Evolutionary conservation across 2,113 vertebrate genomes (phyloP).

Genomic region (Herpailurus yagouaroundi): DNA sequence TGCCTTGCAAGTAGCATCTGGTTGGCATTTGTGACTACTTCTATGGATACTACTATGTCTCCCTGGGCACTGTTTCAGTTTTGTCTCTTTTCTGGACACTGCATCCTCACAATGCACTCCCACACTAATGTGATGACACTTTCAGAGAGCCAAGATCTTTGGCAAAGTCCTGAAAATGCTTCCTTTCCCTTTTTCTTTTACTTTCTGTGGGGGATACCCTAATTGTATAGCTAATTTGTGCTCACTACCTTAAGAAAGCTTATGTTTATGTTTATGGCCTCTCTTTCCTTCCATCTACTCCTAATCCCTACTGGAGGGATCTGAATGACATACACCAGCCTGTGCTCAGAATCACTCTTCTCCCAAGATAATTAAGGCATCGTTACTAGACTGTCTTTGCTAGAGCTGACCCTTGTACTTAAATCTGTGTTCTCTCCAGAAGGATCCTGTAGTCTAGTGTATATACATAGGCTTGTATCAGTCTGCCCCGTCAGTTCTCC

Average conservation of each 20-base stretch:
- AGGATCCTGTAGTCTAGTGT: background rate
- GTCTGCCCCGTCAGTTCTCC: background rate
- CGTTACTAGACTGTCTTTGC: background rate
- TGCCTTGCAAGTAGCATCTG: background rate
- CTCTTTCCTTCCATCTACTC: background rate
- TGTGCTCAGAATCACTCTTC: background rate
- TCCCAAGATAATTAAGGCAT: background rate
- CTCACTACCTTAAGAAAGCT: background rate
- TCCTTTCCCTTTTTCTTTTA: background rate
- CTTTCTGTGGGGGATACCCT: background rate
- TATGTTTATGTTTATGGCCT: background rate
- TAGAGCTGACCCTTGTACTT: background rate
- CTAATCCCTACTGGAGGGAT: background rate
- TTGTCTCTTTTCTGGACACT: background rate
- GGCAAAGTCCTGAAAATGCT: background rate
- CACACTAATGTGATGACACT: background rate
- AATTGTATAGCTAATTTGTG: background rate
- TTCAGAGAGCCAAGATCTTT: background rate
- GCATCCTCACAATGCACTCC: background rate
- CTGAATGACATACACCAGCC: background rate
- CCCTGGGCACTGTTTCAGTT: background rate
- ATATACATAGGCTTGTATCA: background rate
- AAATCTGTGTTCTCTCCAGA: background rate
- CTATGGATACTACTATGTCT: background rate
- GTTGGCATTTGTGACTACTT: background rate